Base-by-base conservation (phyloP, 1,140 invertebrate species). In the Penaeus vannamei region DNA sequence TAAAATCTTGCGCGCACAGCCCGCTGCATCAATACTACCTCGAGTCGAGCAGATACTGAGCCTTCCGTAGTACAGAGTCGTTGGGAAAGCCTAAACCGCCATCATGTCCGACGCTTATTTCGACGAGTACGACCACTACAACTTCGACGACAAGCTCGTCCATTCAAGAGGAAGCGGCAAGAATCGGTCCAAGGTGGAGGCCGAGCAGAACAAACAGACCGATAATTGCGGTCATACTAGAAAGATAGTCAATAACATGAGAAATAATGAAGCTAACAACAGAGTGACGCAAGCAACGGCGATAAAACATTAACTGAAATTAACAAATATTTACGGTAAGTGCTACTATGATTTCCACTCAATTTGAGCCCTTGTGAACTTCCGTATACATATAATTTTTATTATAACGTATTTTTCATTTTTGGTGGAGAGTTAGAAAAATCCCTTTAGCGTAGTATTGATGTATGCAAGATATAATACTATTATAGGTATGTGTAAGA, bases 41-140 rank as follows among this genome's bases (percentile, higher is more conserved):
- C 53, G 17, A 53, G 53, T 53, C 53, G 53, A 53, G 53, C 53
- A 12, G 10, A 17, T 17, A 10, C 10, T 17, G 17, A 53, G 53
- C 53, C 1, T 26, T 32, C 12, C 32, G 10, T 20, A 2, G 66
- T 72, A 14, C 0, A 19, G 19, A 22, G 1, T 19, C 22, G 8
- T 14, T 12, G 22, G 17, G 10, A 32, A 32, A 20, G 1, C 12
- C 32, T 17, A 85, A 22, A 64, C 12, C 23, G 1, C 46, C 86
- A 86, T n/a, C 32, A 91, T 91, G 91, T 91, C 91, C 1, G 91
- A 91, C 84, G 89, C 89, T 22, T 90, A 91, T 62, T 91, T 90
- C 66, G 91, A 91, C 42, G 79, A 91, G 72, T 91, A 91, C 84
- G 91, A 91, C 77, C 91, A 91, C 80, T 91, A 91, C 86, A 91